A percentile compares a stretch with the other conserved stretches of the same genome.
These are phyloP conservation scores for Porphyrio hochstetteri DNA, from an alignment of 2,113 vertebrate genomes.

Conservation along the genomic window DNA sequence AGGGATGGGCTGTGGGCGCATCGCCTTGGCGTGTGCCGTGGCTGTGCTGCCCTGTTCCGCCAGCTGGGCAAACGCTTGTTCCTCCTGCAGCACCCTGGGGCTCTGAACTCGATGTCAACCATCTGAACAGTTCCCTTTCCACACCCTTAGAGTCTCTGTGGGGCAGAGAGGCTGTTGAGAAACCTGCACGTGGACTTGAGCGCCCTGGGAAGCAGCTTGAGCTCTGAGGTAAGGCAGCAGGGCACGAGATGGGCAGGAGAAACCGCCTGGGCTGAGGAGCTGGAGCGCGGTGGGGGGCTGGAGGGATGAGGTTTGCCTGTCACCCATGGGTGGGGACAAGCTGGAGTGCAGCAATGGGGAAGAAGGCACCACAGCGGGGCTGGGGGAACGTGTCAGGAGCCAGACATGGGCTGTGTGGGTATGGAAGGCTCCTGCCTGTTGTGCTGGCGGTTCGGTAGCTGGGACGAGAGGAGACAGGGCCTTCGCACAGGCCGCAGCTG, in stretches of 20 bases:
- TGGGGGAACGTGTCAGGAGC: background rate
- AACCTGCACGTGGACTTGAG: constrained; percentile 85
- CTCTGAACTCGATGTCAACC: fast-evolving
- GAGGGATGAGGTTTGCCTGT: fast-evolving
- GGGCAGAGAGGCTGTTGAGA: constrained; percentile 72
- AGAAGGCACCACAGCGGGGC: background rate
- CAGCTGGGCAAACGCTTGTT: fast-evolving
- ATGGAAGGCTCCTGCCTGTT: background rate
- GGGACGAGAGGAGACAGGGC: background rate
- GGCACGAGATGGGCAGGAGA: background rate
- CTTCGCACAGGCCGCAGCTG: background rate
- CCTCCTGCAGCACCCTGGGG: background rate
- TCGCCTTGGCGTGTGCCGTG: background rate
- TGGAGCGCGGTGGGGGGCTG: background rate
- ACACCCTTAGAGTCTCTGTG: constrained; percentile 60
- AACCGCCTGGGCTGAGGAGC: background rate
- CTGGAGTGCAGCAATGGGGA: background rate
- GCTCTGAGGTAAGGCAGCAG: constrained; percentile 80
- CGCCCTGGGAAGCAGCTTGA: constrained; percentile 77
- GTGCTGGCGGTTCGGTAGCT: background rate
- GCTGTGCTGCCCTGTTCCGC: background rate
- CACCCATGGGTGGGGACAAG: fast-evolving
- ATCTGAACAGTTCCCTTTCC: background rate
- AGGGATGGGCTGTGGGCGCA: background rate
- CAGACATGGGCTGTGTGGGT: fast-evolving